Evolutionary conservation across 2,797 vertebrate genomes (phyloP).

Genomic region (Lerista edwardsae): DNA sequence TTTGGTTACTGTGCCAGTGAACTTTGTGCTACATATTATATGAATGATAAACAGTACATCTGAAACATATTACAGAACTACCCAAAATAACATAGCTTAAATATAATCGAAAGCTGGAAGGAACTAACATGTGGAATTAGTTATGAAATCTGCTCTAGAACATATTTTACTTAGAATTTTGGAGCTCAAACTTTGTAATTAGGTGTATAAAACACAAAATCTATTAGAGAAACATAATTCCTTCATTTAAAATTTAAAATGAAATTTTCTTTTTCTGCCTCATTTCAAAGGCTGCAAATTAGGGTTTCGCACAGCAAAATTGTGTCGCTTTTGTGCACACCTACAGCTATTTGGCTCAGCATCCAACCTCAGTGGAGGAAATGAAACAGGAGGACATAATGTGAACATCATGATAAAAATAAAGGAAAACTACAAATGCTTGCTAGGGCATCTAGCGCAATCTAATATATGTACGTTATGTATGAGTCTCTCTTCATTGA

Average conservation of each 20-base stretch:
- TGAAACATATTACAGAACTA: slow-evolving; percentile 35
- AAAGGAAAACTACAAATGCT: not conserved
- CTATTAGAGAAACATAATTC: slow-evolving; percentile 12
- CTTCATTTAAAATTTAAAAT: not conserved
- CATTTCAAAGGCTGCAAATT: slow-evolving; percentile 8
- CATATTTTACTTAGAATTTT: slow-evolving; percentile 38
- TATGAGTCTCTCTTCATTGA: slow-evolving; percentile 19
- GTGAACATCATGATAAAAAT: slow-evolving; percentile 31
- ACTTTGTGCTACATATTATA: not conserved
- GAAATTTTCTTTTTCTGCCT: not conserved
- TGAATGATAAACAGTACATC: not conserved
- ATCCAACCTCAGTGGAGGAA: slow-evolving; percentile 44
- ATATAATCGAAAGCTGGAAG: slow-evolving; percentile 21
- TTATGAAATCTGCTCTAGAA: slow-evolving; percentile 29
- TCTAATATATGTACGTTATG: no score
- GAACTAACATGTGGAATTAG: slow-evolving; percentile 17
- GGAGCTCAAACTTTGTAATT: slow-evolving; percentile 43
- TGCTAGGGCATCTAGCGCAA: slow-evolving; percentile 34
- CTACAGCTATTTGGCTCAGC: slow-evolving; percentile 47
- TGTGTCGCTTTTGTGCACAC: slow-evolving; percentile 36
- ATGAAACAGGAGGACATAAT: not conserved
- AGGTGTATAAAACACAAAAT: not conserved
- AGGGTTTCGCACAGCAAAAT: not conserved
- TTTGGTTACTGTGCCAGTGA: not conserved
- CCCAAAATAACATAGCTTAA: not conserved